Evolutionary conservation across 1,140 invertebrate species (phyloP), one percentile per base, ranked within the genome.

Genomic region (Hormaphis cornu): DNA sequence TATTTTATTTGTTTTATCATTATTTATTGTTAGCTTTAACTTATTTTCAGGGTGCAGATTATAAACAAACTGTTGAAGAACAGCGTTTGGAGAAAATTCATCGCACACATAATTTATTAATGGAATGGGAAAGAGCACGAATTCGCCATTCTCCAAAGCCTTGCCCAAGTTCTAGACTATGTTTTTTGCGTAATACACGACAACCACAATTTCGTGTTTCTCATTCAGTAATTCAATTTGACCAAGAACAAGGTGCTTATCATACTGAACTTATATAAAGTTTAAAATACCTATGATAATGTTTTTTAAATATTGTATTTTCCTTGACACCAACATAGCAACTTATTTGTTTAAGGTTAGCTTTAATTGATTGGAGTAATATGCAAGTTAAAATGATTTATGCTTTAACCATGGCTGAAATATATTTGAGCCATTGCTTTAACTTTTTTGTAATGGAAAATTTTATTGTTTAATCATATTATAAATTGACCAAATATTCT

Each of bases 191-290:
- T 10, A 46, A 48, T 24, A 37, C 28, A 20, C 28, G n/a, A 33
- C 18, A 44, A 50, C 44, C 26, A 66, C 40, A 63, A 46, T 46
- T 63, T 44, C 24, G 26, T 30, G 18, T 46, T 35, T 66, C 61
- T 5, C 42, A 66, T 35, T 66, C 61, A 6, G 12, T 66, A n/a
- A n/a, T 66, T 33, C 61, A 66, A 50, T 66, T 50, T 35, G 61
- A 66, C 28, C 61, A 50, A 66, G 61, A 66, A 66, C 61, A 35
- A 48, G 24, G 42, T 66, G 61, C 61, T 48, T 66, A 50, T 10
- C 61, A 66, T 48, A 66, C 61, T 50, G 44, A 66, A 66, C 42
- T 66, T 16, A 33, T 66, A 66, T 66, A 46, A 66, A 63, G 40
- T 46, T 30, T n/a, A 46, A 42, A 61, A 12, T 40, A n/a, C n/a